Percentiles rank a stretch among this genome's conserved stretches.
These are phyloP conservation scores for Cryptoleucopteryx plumbea DNA, from an alignment of 2,113 vertebrate genomes.

Conservation along the genomic window DNA sequence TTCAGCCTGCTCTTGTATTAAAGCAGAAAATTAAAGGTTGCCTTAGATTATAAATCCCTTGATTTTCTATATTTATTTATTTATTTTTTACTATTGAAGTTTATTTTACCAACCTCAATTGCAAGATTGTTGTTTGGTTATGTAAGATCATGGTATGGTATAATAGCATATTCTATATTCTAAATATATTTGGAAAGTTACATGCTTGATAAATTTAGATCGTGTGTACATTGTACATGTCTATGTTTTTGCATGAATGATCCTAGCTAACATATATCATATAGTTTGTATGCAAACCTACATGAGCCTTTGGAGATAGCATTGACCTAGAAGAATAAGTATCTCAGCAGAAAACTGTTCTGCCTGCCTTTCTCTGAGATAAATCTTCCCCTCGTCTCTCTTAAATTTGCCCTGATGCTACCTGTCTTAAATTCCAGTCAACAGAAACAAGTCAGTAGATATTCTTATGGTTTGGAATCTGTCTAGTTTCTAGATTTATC, in stretches of 20 bases:
- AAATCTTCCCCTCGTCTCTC: not conserved
- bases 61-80: not conserved
- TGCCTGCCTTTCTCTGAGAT: not conserved
- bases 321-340: not conserved
- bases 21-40: not conserved
- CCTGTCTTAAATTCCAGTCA: not conserved
- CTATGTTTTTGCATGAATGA: not conserved
- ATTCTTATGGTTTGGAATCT: not conserved
- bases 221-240: not conserved
- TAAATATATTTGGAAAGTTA: not conserved
- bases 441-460: not conserved
- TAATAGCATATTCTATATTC: not conserved
- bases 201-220: not conserved
- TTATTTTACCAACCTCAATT: not conserved
- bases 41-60: not conserved
- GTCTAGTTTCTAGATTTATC: not conserved
- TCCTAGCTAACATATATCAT: not conserved
- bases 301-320: not conserved
- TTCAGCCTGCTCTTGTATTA: not conserved
- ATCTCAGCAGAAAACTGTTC: not conserved
- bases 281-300: not conserved
- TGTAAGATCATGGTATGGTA: not conserved
- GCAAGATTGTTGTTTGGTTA: not conserved
- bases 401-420: not conserved
- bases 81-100: not conserved